Base-by-base conservation (phyloP, 1,140 invertebrate species). In the Drosophila lini region DNA sequence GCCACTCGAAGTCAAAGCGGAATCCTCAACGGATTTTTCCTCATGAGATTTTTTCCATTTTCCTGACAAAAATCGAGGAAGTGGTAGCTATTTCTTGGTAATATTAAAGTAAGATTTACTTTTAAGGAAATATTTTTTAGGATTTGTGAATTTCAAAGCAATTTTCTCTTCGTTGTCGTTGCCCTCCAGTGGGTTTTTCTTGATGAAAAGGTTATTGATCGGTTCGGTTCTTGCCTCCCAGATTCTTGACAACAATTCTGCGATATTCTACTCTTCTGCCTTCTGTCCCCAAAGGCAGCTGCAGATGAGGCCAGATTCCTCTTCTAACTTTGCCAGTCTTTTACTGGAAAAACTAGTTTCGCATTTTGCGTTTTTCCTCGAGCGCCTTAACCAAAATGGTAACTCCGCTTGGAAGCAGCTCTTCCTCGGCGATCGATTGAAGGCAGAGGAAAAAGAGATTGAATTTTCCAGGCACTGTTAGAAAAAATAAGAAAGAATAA, bases 151-250 rank as follows among this genome's bases (percentile, higher is more conserved):
- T 4, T 47, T 25, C 6, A 1, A 13, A 13, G 19, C 7, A 28
- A 31, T 40, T 36, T 19, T 7, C 13, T 13, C 19, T 16, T 31
- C 45, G 3, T 31, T 3, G 11, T n/a, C 57, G 57, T 40, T 41
- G 45, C 44, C 44, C 63, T 62, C 13, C 44, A 42, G 22, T 64
- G 64, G 45, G 19, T 31, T 69, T 69, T 69, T n/a, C 31, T 53
- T 60, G 25, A 68, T 57, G 28, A 16, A 71, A 70, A 70, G 67
- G 67, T 70, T 70, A 68, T 70, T 70, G 67, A 68, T 68, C 67
- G 67, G 65, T 70, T 70, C 67, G 62, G 32, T 34, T 65, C 32
- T 55, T 61, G 65, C 62, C 48, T 67, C 48, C 44, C 44, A 70
- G 67, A 69, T 71, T 71, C 64, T 71, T 70, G 68, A 57, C 63